Evolutionary conservation across 2,113 vertebrate species (phyloP), one percentile per base, ranked within the genome.

Genomic region (Tringa solitaria): DNA sequence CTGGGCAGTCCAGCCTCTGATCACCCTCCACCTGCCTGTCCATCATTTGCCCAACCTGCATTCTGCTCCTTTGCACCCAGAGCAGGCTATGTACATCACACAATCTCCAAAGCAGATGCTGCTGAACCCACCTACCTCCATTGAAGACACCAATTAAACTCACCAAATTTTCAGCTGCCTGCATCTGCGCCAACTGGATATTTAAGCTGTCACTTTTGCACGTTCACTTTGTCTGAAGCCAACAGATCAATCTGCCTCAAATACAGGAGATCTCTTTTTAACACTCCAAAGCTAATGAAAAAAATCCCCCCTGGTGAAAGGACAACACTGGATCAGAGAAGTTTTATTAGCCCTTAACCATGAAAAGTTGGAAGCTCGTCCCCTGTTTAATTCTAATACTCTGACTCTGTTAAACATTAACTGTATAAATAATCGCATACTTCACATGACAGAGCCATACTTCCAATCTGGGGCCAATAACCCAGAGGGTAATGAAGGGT

Each of bases 321-420:
- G 77, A 96, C 93, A 95, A 92, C 86, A 92, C 22, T 17, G 45
- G 89, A 96, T 96, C 87, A 89, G 91, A 96, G 70, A 84, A 86
- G 65, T 93, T 94, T 96, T 80, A 96, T 94, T 96, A 94, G 88
- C 70, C 93, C 87, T 86, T 94, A 97, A 95, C 92, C 84, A 95
- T 51, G 56, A 57, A 54, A 95, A 93, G 93, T 76, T 97, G 95
- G 90, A 97, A 96, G 86, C 75, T 93, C 35, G 1, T 94, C 82
- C 57, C 51, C 68, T 93, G 84, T 93, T 95, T 95, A 95, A 96
- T 96, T 96, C 95, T 97, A 94, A 94, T 92, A 96, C 76, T 95
- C 87, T 9, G 15, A 87, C 86, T 96, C 96, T 97, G 96, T 96
- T 95, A 97, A 94, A 94, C 89, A 96, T 97, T 96, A 97, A 96